These are phyloP conservation scores for Oligia latruncula DNA, from an alignment of 2,888 invertebrate genomes.

Conservation along the genomic window DNA sequence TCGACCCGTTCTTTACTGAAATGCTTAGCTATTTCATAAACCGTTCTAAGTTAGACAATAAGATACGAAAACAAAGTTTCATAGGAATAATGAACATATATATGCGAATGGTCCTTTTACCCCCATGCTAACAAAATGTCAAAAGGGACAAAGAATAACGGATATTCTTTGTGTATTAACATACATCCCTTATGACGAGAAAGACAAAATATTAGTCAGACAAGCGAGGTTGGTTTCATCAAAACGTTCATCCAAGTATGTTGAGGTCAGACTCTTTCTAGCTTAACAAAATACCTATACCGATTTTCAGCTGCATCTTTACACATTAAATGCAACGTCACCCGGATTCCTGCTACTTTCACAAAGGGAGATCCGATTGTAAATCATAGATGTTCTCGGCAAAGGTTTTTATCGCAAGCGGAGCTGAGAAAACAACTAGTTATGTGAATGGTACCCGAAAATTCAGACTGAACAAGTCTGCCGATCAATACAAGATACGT, in stretches of 20 bases:
- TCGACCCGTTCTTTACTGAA: slow-evolving; percentile 16
- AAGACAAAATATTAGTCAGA: not conserved
- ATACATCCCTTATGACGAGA: not conserved
- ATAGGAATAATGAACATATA: not conserved
- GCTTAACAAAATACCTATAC: not conserved
- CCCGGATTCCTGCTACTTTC: not conserved
- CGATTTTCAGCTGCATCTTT: not conserved
- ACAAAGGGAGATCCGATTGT: not conserved
- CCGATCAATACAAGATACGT: slow-evolving; percentile 40
- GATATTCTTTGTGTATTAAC: slow-evolving; percentile 15
- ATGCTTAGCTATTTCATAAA: slow-evolving; percentile 31
- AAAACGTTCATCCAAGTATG: not conserved
- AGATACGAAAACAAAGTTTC: slow-evolving; percentile 5
- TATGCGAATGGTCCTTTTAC: slow-evolving; percentile 2
- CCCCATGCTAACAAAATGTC: not conserved
- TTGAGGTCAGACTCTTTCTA: not conserved
- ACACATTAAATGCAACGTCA: not conserved
- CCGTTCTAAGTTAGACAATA: not conserved
- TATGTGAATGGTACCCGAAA: slow-evolving; percentile 29
- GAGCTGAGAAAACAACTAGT: not conserved
- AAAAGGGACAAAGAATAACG: not conserved
- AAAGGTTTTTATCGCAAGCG: not conserved
- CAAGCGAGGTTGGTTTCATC: not conserved
- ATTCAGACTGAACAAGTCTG: slow-evolving; percentile 12
- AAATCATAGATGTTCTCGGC: not conserved